These are phyloP conservation scores for Hydrozoanthus gracilis DNA, from an alignment of 92 coral and sea anemone species.

Conservation along the genomic window DNA sequence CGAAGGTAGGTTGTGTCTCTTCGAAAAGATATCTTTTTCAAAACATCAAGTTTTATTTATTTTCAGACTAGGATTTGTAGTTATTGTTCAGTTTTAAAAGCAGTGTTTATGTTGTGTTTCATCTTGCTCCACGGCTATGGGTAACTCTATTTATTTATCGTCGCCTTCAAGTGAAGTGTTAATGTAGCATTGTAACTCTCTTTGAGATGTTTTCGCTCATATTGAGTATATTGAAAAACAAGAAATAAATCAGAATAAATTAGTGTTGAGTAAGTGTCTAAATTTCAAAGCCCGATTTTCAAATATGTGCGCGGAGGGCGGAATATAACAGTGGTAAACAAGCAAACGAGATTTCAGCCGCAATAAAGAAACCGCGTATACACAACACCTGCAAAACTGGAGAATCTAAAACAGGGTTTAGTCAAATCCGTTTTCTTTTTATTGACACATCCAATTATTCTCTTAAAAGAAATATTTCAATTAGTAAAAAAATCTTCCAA, in stretches of 20 bases:
- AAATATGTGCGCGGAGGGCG: constrained; percentile 8
- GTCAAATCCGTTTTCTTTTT: constrained; percentile 5
- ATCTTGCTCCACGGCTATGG: constrained; percentile 11
- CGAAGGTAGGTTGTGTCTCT: constrained; percentile 15
- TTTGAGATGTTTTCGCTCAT: constrained; percentile 24
- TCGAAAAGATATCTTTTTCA: not conserved
- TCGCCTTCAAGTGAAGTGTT: constrained; percentile 40
- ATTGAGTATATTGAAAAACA: constrained; percentile 5
- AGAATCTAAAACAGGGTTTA: constrained; percentile 1
- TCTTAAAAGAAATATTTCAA: constrained; percentile 12
- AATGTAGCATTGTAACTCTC: constrained; percentile 37
- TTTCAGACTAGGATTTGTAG: not conserved
- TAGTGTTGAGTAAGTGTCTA: constrained; percentile 6
- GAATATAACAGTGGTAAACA: not conserved
- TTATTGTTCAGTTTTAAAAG: constrained; percentile 1
- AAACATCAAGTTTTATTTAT: not conserved
- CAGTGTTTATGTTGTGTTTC: not conserved
- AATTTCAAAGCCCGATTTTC: not conserved
- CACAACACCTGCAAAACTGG: constrained; percentile 6
- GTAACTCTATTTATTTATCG: constrained; percentile 22
- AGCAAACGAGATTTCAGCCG: constrained; percentile 29
- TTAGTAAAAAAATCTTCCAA: constrained; percentile 24
- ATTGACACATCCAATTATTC: not conserved
- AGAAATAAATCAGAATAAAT: constrained; percentile 42
- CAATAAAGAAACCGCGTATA: constrained; percentile 41